These are phyloP conservation scores for Dolichotis patagonum DNA, from an alignment of 2,113 vertebrate genomes.

Conservation along the genomic window DNA sequence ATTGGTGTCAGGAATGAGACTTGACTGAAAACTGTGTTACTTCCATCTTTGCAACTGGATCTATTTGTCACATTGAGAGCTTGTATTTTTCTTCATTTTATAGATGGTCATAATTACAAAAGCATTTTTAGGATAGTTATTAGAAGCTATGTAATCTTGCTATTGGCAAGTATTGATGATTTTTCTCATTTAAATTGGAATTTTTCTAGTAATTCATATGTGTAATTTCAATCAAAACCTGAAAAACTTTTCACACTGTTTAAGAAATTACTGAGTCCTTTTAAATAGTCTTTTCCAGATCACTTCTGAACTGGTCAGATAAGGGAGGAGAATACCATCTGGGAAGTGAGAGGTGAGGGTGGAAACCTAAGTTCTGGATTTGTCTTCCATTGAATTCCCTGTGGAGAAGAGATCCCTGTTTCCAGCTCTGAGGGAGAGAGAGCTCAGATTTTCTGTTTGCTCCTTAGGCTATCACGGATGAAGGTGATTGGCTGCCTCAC, in stretches of 20 bases:
- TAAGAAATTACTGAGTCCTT: background rate
- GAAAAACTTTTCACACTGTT: background rate
- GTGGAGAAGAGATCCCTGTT: background rate
- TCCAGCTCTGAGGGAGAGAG: rapidly evolving
- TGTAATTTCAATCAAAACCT: background rate
- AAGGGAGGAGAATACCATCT: background rate
- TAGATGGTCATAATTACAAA: background rate
- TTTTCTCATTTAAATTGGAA: background rate
- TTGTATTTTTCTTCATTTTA: background rate
- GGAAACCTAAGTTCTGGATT: background rate
- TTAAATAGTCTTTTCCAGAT: background rate
- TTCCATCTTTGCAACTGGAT: background rate
- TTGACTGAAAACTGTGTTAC: background rate
- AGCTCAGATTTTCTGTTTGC: background rate
- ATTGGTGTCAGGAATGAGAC: background rate
- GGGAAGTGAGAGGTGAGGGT: background rate
- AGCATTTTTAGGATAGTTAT: background rate
- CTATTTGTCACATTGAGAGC: background rate
- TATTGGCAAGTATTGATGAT: background rate
- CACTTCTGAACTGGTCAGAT: background rate
- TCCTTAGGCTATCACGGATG: background rate
- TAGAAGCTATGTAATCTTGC: background rate
- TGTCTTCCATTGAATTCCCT: background rate
- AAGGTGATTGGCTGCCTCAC: background rate
- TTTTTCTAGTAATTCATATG: background rate